Evolutionary conservation across 64 coral and sea anemone species (phyloP), one percentile per base, ranked within the genome.

Genomic region (Catalaphyllia jardinei): DNA sequence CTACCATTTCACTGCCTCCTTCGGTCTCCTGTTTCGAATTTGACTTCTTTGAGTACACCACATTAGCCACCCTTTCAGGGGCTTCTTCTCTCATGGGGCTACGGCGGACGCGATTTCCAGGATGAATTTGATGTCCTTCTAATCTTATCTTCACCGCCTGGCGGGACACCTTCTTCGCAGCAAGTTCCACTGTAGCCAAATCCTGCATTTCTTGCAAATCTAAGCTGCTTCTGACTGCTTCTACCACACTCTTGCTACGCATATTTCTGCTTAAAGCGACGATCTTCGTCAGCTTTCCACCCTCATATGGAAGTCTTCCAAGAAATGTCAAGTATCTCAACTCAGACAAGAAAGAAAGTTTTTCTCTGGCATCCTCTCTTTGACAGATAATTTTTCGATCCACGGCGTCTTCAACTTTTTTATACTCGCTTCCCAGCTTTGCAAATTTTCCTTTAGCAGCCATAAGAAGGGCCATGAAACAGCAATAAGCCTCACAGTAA

Each of bases 231-330:
- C 60, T 65, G 0, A 83, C 65, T 8, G 20, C 19, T 83, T 62
- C 67, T 16, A 91, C 89, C 29, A 91, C 5, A 7, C 28, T n/a
- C n/a, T 73, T 82, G n/a, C 1, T 71, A 0, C 18, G 0, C 1
- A 83, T 0, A 1, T 63, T 73, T 50, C 79, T 75, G 16, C 29
- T 55, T 73, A 84, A 82, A 64, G 17, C 79, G 1, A 91, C 8
- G 20, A 91, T 91, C 67, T 91, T 91, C 17, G 54, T 75, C 28
- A 91, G 52, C 74, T 91, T 91, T n/a, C 89, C 89, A 9, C 79
- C 79, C 12, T 55, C 79, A 50, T 63, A 71, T 0, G 81, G 81
- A 74, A 91, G 63, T 0, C 79, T 52, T 69, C 89, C 79, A n/a
- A 83, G 54, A 62, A 91, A 91, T 73, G 69, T 91, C 24, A 91